Evolutionary conservation across 2,888 invertebrate species (phyloP).

Genomic region (Pediacus dermestoides): DNA sequence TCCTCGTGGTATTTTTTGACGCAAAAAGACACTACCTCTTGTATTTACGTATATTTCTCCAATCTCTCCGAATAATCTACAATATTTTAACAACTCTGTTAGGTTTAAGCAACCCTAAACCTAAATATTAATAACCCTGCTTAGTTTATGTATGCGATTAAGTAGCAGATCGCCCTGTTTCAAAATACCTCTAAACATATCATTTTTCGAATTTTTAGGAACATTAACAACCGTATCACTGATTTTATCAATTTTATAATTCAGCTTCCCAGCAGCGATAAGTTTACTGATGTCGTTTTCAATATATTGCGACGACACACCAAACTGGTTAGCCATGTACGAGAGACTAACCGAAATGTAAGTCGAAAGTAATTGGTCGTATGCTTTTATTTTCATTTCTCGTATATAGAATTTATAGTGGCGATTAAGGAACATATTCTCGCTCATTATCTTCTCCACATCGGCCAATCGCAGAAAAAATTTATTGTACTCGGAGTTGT

Average conservation of each 20-base stretch:
- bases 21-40: too few relatives aligned
- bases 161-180: slow-evolving; percentile 70
- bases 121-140: too few relatives aligned
- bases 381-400: slow-evolving; percentile 69
- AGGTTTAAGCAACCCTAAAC: too few relatives aligned
- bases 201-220: slow-evolving; percentile 33
- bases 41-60: too few relatives aligned
- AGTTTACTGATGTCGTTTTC: slow-evolving; percentile 57
- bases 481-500: slow-evolving; percentile 65
- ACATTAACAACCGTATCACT: slow-evolving; percentile 58
- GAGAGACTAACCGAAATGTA: slow-evolving; percentile 64
- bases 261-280: slow-evolving; percentile 64
- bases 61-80: too few relatives aligned
- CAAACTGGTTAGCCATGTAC: slow-evolving; percentile 68
- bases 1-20: too few relatives aligned
- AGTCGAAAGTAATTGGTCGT: slow-evolving; percentile 67
- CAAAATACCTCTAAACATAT: slow-evolving; percentile 61
- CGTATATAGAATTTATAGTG: slow-evolving; percentile 68
- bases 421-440: slow-evolving; percentile 60
- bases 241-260: slow-evolving; percentile 71
- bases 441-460: slow-evolving; percentile 52
- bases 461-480: slow-evolving; percentile 57
- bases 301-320: slow-evolving; percentile 63
- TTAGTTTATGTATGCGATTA: slow-evolving; percentile 70
- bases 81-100: too few relatives aligned